Conservation (phyloP, 1,140 invertebrate genomes). For the Drosophila parabipectinata region DNA sequence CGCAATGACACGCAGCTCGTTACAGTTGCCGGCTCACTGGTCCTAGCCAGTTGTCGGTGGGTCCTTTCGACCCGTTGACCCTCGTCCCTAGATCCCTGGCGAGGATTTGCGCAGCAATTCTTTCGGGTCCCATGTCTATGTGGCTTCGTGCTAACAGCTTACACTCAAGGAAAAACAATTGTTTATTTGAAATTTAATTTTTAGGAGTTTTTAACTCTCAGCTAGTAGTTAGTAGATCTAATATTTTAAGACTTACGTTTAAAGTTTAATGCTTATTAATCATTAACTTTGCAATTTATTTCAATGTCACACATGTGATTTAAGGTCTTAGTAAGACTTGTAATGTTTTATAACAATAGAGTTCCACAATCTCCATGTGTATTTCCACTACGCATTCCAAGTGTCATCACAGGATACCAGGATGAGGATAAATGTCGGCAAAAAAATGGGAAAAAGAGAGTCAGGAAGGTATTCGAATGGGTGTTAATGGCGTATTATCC, state of each 20-base stretch:
- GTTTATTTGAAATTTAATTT: not conserved
- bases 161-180: not conserved
- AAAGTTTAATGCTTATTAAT: too few species aligned
- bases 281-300: not conserved
- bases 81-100: not conserved
- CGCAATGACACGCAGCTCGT: slow-evolving; percentile 78
- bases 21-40: slow-evolving; percentile 56
- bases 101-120: slow-evolving; percentile 40
- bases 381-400: slow-evolving; percentile 34
- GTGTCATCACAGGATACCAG: slow-evolving; percentile 11
- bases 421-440: slow-evolving; percentile 18
- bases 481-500: slow-evolving; percentile 44
- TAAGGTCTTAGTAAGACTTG: not conserved
- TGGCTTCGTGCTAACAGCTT: not conserved
- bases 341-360: not conserved
- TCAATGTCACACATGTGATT: not conserved
- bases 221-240: too few species aligned
- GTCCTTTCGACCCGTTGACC: slow-evolving; percentile 14
- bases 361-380: not conserved
- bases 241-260: too few species aligned
- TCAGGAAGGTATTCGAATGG: slow-evolving; percentile 21
- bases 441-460: not conserved
- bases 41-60: slow-evolving; percentile 19
- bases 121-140: slow-evolving; percentile 1
- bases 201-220: too few species aligned